These are phyloP conservation scores for Mythimna lalbum DNA, from an alignment of 2,888 invertebrate genomes.

Conservation along the genomic window DNA sequence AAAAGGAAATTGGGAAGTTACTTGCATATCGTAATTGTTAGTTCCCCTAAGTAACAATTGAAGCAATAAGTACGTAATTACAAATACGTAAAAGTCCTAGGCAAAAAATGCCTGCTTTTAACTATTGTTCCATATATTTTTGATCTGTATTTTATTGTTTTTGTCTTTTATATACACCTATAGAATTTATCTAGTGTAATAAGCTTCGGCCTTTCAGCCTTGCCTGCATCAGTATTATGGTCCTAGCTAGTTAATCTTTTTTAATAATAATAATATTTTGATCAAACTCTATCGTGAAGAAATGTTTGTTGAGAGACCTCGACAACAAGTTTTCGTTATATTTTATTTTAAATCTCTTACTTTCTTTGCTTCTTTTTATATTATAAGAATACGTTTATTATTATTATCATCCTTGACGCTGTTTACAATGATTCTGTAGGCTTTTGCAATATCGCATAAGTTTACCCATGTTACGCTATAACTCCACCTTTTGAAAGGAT, in stretches of 20 bases:
- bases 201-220: too few relatives aligned
- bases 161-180: too few relatives aligned
- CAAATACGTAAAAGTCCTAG: too few relatives aligned
- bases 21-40: neutral
- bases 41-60: neutral
- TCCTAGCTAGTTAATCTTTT: neutral
- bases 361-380: neutral
- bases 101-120: too few relatives aligned
- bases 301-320: too few relatives aligned
- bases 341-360: neutral
- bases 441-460: neutral
- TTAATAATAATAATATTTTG: too few relatives aligned
- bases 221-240: too few relatives aligned
- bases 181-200: too few relatives aligned
- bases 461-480: conserved; percentile 1
- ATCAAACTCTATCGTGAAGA: too few relatives aligned
- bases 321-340: neutral
- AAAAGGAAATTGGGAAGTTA: neutral
- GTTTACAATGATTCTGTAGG: neutral
- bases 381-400: neutral
- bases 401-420: neutral
- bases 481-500: conserved; percentile 35
- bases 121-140: too few relatives aligned
- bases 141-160: too few relatives aligned
- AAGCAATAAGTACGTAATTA: neutral